Evolutionary conservation across 1,140 invertebrate genomes (phyloP).

Genomic region (Cotesia chilonis): DNA sequence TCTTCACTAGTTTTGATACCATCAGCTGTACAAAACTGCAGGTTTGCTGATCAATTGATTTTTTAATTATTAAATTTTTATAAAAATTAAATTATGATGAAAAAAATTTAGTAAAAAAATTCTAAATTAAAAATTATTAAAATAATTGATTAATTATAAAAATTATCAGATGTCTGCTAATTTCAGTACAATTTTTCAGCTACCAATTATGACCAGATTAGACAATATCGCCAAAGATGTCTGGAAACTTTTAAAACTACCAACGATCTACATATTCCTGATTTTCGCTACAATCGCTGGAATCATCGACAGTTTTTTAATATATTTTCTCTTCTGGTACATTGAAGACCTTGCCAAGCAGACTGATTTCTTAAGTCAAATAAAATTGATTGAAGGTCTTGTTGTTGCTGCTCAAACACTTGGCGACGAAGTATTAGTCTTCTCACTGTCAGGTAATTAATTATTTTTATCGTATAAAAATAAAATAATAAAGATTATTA

Average conservation of each 20-base stretch:
- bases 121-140: neutral
- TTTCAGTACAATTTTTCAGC: conserved; percentile 58
- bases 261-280: conserved; percentile 73
- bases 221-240: conserved; percentile 73
- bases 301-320: conserved; percentile 79
- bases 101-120: conserved; percentile 1
- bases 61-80: neutral
- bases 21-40: conserved; percentile 71
- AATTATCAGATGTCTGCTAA: conserved; percentile 2
- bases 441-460: conserved; percentile 62
- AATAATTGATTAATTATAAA: neutral
- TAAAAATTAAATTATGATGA: neutral
- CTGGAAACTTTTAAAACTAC: conserved; percentile 68
- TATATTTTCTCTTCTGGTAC: conserved; percentile 84
- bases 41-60: conserved; percentile 54
- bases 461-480: neutral
- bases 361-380: conserved; percentile 69
- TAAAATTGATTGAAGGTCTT: conserved; percentile 80
- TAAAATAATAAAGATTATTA: neutral
- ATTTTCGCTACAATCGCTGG: conserved; percentile 76
- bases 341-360: conserved; percentile 75
- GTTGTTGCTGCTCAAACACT: conserved; percentile 79
- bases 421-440: conserved; percentile 78
- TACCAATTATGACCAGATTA: conserved; percentile 73
- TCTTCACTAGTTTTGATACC: conserved; percentile 72